Conservation (phyloP, 1,140 invertebrate genomes). For the Diorhabda sublineata region DNA sequence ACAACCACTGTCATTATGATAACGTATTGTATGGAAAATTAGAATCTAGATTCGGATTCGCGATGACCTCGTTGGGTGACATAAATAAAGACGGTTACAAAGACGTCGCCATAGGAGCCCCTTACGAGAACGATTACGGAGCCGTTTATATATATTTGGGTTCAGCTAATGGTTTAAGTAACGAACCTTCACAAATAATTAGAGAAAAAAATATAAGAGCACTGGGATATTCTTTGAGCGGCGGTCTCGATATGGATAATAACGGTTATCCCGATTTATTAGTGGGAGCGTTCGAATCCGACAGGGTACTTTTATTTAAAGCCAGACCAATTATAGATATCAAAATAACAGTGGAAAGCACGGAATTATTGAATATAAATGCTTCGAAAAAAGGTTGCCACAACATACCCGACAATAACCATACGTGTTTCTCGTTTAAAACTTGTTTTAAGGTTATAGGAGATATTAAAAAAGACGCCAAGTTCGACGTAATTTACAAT, state of each 20-base stretch:
- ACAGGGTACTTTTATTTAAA: slow-evolving; percentile 67
- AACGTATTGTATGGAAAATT: slow-evolving; percentile 64
- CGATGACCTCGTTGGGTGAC: slow-evolving; percentile 82
- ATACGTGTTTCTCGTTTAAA: slow-evolving; percentile 84
- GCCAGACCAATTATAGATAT: slow-evolving; percentile 85
- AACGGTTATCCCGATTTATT: slow-evolving; percentile 92
- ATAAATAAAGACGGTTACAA: slow-evolving; percentile 87
- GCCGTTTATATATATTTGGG: slow-evolving; percentile 86
- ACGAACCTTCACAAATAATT: slow-evolving; percentile 69
- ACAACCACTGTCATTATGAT: slow-evolving; percentile 49
- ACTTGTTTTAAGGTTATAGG: slow-evolving; percentile 76
- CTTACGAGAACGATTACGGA: slow-evolving; percentile 78
- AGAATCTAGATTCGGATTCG: slow-evolving; percentile 82
- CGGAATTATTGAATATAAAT: slow-evolving; percentile 71
- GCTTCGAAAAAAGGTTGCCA: slow-evolving; percentile 69
- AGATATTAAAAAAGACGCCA: slow-evolving; percentile 20
- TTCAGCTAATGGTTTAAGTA: slow-evolving; percentile 65
- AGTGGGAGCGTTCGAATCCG: slow-evolving; percentile 81
- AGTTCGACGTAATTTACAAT: slow-evolving; percentile 30
- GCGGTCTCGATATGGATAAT: slow-evolving; percentile 82
- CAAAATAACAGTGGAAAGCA: slow-evolving; percentile 56
- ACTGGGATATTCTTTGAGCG: slow-evolving; percentile 86
- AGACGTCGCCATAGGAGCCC: slow-evolving; percentile 88
- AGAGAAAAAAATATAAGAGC: slow-evolving; percentile 55
- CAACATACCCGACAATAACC: slow-evolving; percentile 58